Conservation (phyloP, 2,113 vertebrate species). For the Tinamus guttatus region DNA sequence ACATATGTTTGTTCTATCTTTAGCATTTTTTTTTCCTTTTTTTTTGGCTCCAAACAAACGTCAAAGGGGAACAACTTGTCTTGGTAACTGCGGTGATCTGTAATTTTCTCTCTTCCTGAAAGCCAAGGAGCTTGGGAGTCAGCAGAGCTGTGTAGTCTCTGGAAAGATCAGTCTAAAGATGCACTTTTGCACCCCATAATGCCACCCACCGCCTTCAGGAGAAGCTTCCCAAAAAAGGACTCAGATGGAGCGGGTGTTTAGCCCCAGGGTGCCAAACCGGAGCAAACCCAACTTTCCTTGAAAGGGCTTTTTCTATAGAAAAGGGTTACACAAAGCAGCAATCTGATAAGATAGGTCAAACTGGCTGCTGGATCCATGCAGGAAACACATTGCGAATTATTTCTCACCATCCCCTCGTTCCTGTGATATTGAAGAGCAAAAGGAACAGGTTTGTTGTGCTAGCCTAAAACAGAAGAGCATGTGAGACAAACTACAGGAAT, state of each 20-base stretch:
- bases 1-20: neutral
- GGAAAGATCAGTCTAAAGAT: constrained; percentile 17
- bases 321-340: neutral
- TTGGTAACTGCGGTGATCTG: neutral
- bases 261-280: neutral
- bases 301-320: neutral
- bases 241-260: neutral
- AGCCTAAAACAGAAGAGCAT: neutral
- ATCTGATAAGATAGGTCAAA: neutral
- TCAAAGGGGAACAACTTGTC: constrained; percentile 9
- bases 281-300: neutral
- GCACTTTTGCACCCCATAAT: neutral
- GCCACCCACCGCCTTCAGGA: neutral
- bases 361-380: neutral
- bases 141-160: neutral
- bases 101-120: constrained; percentile 15
- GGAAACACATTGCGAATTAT: neutral
- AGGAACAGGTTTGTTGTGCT: neutral
- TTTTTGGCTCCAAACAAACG: neutral
- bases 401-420: neutral
- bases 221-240: neutral
- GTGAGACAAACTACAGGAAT: accelerated
- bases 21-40: neutral
- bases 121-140: neutral
- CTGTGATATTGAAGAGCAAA: neutral